Conservation (phyloP, 2,888 invertebrate genomes). For the Caenorhabditis sp. region DNA sequence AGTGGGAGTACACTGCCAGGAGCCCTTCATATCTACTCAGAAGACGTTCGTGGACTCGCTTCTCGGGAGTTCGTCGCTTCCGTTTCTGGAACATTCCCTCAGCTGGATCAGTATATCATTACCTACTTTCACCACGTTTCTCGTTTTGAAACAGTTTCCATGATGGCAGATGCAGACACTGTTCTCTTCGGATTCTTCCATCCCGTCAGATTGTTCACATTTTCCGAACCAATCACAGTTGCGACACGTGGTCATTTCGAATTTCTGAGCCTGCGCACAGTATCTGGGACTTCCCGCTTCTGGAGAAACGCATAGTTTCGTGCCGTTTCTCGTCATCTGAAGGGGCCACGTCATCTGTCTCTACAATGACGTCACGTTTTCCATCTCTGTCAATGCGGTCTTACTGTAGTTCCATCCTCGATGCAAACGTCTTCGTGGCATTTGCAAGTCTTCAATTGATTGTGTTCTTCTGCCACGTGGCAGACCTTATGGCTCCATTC, state of each 20-base stretch:
- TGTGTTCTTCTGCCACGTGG: constrained; percentile 26
- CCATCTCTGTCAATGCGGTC: not conserved
- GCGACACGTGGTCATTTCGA: constrained; percentile 17
- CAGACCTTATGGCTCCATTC: constrained; percentile 51
- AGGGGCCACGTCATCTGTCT: constrained; percentile 48
- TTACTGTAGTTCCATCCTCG: constrained; percentile 15
- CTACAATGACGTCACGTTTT: constrained; percentile 29
- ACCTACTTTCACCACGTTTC: not conserved
- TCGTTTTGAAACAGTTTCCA: constrained; percentile 38
- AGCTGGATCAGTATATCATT: not conserved
- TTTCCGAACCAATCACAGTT: constrained; percentile 49
- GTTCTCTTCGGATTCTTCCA: constrained; percentile 5
- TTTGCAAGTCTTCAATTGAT: constrained; percentile 39
- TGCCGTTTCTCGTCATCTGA: constrained; percentile 11
- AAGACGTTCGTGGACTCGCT: constrained; percentile 71
- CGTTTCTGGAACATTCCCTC: constrained; percentile 42
- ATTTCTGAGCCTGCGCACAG: constrained; percentile 20
- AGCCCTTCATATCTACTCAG: constrained; percentile 72
- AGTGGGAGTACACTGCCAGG: constrained; percentile 74
- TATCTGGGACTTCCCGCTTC: constrained; percentile 20
- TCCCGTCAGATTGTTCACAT: constrained; percentile 24
- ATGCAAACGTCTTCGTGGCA: constrained; percentile 54
- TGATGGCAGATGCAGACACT: constrained; percentile 45
- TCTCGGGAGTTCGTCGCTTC: constrained; percentile 45
- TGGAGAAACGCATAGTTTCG: constrained; percentile 25